Evolutionary conservation across 2,113 vertebrate genomes (phyloP).

Genomic region (Xiphophorus hellerii): DNA sequence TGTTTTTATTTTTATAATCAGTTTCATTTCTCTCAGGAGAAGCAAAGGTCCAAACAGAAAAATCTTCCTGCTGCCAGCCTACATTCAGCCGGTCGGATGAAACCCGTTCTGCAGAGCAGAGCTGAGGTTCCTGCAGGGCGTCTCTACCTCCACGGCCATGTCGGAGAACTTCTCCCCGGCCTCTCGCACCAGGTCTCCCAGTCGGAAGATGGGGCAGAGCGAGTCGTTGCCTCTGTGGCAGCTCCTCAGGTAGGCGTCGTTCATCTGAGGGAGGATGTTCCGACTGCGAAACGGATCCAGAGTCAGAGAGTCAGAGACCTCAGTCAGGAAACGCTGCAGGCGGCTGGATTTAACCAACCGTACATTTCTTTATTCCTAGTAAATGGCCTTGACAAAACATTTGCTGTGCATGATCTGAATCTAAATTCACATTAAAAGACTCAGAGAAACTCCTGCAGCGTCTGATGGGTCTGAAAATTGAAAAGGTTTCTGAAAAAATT

Average conservation of each 20-base stretch:
- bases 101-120: background rate
- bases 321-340: background rate
- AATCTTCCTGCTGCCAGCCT: no score
- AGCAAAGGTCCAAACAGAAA: background rate
- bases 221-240: conserved; percentile 72
- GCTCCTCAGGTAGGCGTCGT: conserved; percentile 67
- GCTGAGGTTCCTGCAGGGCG: no score
- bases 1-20: background rate
- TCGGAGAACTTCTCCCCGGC: conserved; percentile 84
- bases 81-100: background rate
- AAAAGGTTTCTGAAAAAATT: background rate
- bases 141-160: conserved; percentile 82
- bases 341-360: background rate
- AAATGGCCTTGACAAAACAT: no score
- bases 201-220: conserved; percentile 85
- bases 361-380: background rate
- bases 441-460: background rate
- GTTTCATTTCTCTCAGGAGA: conserved; percentile 31
- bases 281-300: conserved; percentile 64
- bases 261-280: conserved; percentile 84
- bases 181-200: conserved; percentile 83
- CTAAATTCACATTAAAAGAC: background rate
- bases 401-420: no score
- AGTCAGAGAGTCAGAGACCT: background rate
- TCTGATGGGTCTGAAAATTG: background rate